Evolutionary conservation across 2,888 invertebrate species (phyloP).

Genomic region (Drosophila merina): DNA sequence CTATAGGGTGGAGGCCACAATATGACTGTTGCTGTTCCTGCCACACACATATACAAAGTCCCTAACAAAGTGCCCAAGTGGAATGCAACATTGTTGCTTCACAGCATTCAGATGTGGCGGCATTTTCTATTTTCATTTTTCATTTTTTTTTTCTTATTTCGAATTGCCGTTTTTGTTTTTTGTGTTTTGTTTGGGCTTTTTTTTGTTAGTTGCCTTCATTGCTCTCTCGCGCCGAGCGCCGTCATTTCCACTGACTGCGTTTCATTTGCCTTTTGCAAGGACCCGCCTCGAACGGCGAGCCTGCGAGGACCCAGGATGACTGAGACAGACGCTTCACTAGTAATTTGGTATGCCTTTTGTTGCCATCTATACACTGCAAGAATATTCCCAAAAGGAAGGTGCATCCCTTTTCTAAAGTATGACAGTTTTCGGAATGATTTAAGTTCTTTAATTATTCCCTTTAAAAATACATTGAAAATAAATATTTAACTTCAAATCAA

Average conservation of each 20-base stretch:
- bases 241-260: constrained; percentile 78
- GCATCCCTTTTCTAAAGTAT: not conserved
- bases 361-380: constrained; percentile 23
- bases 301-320: constrained; percentile 5
- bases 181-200: constrained; percentile 27
- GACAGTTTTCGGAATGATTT: not conserved
- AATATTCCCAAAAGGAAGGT: not conserved
- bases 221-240: constrained; percentile 41
- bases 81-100: constrained; percentile 78
- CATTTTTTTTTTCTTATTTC: constrained; percentile 22
- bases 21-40: constrained; percentile 49
- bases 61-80: constrained; percentile 77
- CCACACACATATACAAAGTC: constrained; percentile 43
- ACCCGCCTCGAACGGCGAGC: constrained; percentile 7
- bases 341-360: constrained; percentile 76
- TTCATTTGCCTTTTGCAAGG: constrained; percentile 63
- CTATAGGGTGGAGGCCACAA: constrained; percentile 27
- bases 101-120: constrained; percentile 76
- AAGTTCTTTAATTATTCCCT: not conserved
- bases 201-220: constrained; percentile 46
- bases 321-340: constrained; percentile 59
- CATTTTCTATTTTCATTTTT: constrained; percentile 51
- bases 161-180: constrained; percentile 27
- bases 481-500: not conserved
- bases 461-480: not conserved